A percentile compares a stretch with the other conserved stretches of the same genome.
Conservation (phyloP, 2,888 invertebrate species). For the Galerucella pusilla region DNA sequence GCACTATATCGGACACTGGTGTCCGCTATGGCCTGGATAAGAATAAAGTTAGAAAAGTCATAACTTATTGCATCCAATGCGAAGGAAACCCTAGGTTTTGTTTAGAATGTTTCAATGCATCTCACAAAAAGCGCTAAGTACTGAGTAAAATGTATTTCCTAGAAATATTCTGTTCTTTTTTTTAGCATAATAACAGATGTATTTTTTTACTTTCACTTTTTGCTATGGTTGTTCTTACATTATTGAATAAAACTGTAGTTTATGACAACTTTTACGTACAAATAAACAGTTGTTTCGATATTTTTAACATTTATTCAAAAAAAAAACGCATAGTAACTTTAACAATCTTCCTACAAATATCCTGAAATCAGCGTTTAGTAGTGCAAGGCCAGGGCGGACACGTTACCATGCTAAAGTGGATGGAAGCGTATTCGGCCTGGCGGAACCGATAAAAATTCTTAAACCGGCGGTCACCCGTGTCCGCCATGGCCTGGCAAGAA, state of each 20-base stretch:
- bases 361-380: background rate
- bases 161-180: background rate
- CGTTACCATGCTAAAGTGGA: background rate
- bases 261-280: too few species aligned
- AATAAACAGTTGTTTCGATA: too few species aligned
- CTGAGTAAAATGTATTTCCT: background rate
- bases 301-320: background rate
- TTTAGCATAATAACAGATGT: background rate
- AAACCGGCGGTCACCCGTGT: too few species aligned
- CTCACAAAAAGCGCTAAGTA: background rate
- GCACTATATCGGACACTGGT: too few species aligned
- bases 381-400: slow-evolving; percentile 12
- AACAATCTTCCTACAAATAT: too few species aligned
- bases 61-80: slow-evolving; percentile 43
- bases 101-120: slow-evolving; percentile 37
- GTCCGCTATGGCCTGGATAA: too few species aligned
- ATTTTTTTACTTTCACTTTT: background rate
- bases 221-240: too few species aligned
- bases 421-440: too few species aligned
- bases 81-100: slow-evolving; percentile 43
- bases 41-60: slow-evolving; percentile 45
- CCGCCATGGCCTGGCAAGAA: too few species aligned
- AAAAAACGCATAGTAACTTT: background rate
- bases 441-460: too few species aligned
- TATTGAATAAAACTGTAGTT: too few species aligned